These are phyloP conservation scores for Oikopleura vanhoeffeni DNA, from an alignment of 23 tunicate genomes.

Conservation along the genomic window DNA sequence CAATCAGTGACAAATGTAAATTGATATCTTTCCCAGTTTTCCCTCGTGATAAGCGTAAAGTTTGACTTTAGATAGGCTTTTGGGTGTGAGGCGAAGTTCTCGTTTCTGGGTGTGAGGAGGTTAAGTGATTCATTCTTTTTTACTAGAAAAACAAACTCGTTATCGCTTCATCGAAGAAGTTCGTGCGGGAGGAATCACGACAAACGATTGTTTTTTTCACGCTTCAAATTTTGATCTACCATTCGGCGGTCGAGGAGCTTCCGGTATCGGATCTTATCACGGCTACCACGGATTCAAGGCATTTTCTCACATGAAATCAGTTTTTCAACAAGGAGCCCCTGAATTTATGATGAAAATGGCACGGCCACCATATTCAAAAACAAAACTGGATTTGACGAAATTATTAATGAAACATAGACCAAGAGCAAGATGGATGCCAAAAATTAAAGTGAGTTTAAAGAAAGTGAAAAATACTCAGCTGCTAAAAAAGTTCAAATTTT, in stretches of 20 bases:
- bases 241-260: slow-evolving; percentile 52
- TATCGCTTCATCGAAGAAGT: background rate
- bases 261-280: slow-evolving; percentile 69
- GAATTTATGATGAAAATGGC: slow-evolving; percentile 22
- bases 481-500: too few species aligned
- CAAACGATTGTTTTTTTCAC: slow-evolving; percentile 42
- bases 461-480: too few species aligned
- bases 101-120: too few species aligned
- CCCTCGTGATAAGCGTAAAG: too few species aligned
- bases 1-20: too few species aligned
- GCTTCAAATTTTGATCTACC: slow-evolving; percentile 25
- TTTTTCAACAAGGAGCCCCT: slow-evolving; percentile 28
- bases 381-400: slow-evolving; percentile 15
- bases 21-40: too few species aligned
- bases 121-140: too few species aligned
- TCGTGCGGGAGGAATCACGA: slow-evolving; percentile 34
- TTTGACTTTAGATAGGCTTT: too few species aligned
- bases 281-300: slow-evolving; percentile 38
- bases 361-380: slow-evolving; percentile 32
- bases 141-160: background rate
- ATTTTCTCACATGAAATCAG: slow-evolving; percentile 28
- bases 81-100: too few species aligned
- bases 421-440: slow-evolving; percentile 7
- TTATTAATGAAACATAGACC: slow-evolving; percentile 15
- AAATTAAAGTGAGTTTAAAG: background rate